Evolutionary conservation across 2,113 vertebrate genomes (phyloP).

Genomic region (Prionailurus viverrinus): DNA sequence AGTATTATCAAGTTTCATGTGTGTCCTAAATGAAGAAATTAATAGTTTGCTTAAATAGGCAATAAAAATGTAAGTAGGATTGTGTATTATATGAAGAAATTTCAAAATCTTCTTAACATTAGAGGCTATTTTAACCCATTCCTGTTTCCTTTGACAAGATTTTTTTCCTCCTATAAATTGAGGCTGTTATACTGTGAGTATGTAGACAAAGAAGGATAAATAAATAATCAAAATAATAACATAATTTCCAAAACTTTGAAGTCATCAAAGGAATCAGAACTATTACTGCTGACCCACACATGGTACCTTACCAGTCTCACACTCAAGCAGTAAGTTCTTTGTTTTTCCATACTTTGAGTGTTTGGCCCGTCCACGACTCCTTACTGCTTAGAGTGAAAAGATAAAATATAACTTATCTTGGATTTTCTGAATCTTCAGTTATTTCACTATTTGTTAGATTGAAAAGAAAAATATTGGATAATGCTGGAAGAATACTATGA

Average conservation of each 20-base stretch:
- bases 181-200: neutral
- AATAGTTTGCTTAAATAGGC: neutral
- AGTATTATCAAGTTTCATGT: slow-evolving; percentile 48
- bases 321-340: neutral
- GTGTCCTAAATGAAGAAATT: slow-evolving; percentile 27
- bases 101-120: slow-evolving; percentile 15
- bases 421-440: slow-evolving; percentile 45
- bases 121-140: slow-evolving; percentile 44
- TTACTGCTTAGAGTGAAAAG: neutral
- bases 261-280: neutral
- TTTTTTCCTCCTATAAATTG: slow-evolving; percentile 5
- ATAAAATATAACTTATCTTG: neutral
- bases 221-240: slow-evolving; percentile 51
- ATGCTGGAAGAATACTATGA: slow-evolving; percentile 70
- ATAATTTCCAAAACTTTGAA: neutral
- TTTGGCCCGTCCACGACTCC: neutral
- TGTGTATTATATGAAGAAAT: slow-evolving; percentile 41
- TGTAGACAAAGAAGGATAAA: neutral
- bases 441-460: slow-evolving; percentile 45
- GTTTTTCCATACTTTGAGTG: neutral
- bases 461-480: neutral
- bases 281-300: neutral
- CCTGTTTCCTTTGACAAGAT: neutral
- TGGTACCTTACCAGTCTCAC: neutral
- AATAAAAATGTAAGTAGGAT: slow-evolving; percentile 17